Percentiles rank a stretch among this genome's conserved stretches.
These are phyloP conservation scores for Dendrocincla fuliginosa DNA, from an alignment of 2,797 vertebrate species.

Conservation along the genomic window DNA sequence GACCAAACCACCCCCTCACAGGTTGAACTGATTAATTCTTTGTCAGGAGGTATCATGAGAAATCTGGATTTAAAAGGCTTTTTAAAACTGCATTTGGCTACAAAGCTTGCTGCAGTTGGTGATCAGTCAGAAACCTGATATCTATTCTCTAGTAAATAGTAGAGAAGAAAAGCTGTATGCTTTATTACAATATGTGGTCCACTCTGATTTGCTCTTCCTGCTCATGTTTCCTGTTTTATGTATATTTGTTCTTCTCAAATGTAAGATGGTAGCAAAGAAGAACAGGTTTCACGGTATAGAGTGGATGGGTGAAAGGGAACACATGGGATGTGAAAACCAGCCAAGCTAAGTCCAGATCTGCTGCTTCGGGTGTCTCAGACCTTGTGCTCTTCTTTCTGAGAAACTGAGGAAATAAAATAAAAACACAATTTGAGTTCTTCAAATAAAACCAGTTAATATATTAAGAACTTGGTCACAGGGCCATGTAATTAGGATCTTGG, in stretches of 20 bases:
- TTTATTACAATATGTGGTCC: not conserved
- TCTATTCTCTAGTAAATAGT: not conserved
- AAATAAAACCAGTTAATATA: not conserved
- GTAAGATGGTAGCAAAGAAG: not conserved
- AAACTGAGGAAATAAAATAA: not conserved
- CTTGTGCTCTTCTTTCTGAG: not conserved
- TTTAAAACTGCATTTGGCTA: not conserved
- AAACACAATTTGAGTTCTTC: not conserved
- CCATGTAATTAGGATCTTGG: not conserved
- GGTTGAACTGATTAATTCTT: constrained; percentile 53
- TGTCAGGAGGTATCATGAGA: constrained; percentile 1
- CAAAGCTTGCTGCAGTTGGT: not conserved
- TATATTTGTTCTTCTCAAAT: not conserved
- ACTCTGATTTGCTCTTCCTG: not conserved
- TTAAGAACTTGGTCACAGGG: not conserved
- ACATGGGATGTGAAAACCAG: not conserved
- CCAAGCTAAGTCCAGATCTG: accelerated
- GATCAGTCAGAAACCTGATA: constrained; percentile 18
- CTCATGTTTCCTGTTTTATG: not conserved
- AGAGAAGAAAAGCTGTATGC: not conserved
- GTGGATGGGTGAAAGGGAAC: accelerated
- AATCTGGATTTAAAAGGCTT: constrained; percentile 10
- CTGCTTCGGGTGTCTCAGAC: not conserved
- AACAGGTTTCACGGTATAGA: not conserved
- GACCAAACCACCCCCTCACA: not conserved